Conservation (phyloP, 2,113 vertebrate genomes). For the Abramis brama region DNA sequence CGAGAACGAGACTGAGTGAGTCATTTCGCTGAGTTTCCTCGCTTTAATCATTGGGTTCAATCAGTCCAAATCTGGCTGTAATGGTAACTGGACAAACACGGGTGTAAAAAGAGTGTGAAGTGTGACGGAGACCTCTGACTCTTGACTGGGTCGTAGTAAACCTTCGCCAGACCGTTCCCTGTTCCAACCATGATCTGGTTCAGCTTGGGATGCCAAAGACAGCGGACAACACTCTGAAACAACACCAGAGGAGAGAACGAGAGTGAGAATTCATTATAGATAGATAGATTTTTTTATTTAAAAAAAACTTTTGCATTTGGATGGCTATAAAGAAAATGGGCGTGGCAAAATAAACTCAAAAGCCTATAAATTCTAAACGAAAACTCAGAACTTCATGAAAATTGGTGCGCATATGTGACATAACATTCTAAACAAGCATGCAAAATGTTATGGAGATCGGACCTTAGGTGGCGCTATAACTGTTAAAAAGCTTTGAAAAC, state of each 20-base stretch:
- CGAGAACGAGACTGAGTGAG: not conserved
- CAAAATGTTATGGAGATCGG: too few relatives aligned
- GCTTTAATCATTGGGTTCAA: not conserved
- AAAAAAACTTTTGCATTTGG: too few relatives aligned
- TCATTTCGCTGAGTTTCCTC: not conserved
- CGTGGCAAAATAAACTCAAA: too few relatives aligned
- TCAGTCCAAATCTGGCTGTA: not conserved
- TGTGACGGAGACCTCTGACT: conserved; percentile 83
- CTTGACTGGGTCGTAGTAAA: conserved; percentile 94
- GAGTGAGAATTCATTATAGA: not conserved
- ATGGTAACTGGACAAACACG: not conserved
- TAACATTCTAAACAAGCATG: too few relatives aligned
- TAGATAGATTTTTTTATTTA: too few relatives aligned
- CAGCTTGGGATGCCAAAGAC: conserved; percentile 96
- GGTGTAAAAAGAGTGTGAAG: not conserved
- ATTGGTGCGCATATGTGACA: too few relatives aligned
- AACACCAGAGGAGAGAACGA: conserved; percentile 22
- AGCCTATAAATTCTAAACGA: too few relatives aligned
- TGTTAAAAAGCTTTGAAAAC: too few relatives aligned
- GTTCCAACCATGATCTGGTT: conserved; percentile 99
- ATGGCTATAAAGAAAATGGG: too few relatives aligned
- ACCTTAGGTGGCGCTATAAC: too few relatives aligned
- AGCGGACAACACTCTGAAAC: conserved; percentile 93
- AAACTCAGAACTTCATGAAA: too few relatives aligned
- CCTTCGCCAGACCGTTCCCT: conserved; percentile 90